Conservation (phyloP, 2,888 invertebrate genomes). For the Drosophila gaucha region DNA sequence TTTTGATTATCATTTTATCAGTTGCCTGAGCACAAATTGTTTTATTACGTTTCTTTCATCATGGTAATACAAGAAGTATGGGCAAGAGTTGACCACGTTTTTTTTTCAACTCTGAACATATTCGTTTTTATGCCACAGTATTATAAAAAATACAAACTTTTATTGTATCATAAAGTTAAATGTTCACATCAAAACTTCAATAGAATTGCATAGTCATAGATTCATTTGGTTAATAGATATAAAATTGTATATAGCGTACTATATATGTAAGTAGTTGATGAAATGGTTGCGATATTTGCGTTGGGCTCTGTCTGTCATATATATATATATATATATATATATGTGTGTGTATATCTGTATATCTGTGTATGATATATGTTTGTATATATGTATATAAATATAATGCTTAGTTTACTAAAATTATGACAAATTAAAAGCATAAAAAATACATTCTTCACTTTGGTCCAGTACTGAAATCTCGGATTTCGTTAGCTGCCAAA, state of each 20-base stretch:
- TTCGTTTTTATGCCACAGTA: neutral
- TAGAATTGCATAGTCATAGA: slow-evolving; percentile 50
- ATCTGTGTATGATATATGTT: slow-evolving; percentile 12
- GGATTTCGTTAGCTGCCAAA: slow-evolving; percentile 74
- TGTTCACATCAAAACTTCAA: slow-evolving; percentile 54
- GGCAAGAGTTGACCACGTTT: neutral
- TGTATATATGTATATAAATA: slow-evolving; percentile 33
- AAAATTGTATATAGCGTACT: slow-evolving; percentile 5
- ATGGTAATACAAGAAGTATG: slow-evolving; percentile 12
- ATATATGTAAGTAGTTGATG: slow-evolving; percentile 20
- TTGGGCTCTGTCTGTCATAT: slow-evolving; percentile 56
- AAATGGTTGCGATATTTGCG: slow-evolving; percentile 40
- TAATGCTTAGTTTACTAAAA: slow-evolving; percentile 37
- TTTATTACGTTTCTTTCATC: slow-evolving; percentile 12
- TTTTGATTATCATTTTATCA: slow-evolving; percentile 65
- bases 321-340: slow-evolving; percentile 17
- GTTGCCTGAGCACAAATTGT: slow-evolving; percentile 59
- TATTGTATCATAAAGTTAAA: slow-evolving; percentile 33
- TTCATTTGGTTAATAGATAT: slow-evolving; percentile 51
- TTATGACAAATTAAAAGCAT: slow-evolving; percentile 63
- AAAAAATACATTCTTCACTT: slow-evolving; percentile 73
- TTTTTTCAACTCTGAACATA: neutral
- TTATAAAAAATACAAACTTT: slow-evolving; percentile 35
- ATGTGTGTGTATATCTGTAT: neutral
- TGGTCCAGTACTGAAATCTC: slow-evolving; percentile 79